Conservation (phyloP, 2,113 vertebrate species). For the Takifugu bimaculatus region DNA sequence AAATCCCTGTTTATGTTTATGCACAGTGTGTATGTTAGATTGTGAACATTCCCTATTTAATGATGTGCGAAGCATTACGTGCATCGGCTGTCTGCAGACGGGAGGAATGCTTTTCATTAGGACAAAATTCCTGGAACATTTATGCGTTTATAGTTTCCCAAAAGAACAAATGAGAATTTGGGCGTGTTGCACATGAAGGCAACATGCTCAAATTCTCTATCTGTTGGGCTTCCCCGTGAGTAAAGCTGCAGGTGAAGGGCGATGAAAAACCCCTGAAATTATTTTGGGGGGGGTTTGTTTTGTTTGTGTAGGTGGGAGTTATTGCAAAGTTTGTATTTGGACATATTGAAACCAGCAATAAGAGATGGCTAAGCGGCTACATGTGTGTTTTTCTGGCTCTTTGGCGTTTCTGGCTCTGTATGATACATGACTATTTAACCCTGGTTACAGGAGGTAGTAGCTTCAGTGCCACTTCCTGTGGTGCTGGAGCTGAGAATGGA, state of each 20-base stretch:
- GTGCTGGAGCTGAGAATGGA: neutral
- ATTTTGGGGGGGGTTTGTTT: neutral
- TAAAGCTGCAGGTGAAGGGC: neutral
- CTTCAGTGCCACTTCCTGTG: conserved; percentile 17
- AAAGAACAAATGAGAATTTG: conserved; percentile 28
- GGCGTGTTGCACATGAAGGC: conserved; percentile 16
- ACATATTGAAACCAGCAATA: conserved; percentile 8
- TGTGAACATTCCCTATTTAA: conserved; percentile 52
- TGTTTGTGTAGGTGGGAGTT: conserved; percentile 18
- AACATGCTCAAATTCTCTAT: conserved; percentile 4
- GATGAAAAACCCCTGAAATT: neutral
- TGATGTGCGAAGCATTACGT: conserved; percentile 45
- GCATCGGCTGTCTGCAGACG: conserved; percentile 31
- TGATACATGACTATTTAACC: conserved; percentile 17
- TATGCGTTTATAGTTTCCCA: conserved; percentile 18
- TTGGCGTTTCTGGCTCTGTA: neutral
- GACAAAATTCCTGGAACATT: conserved; percentile 32
- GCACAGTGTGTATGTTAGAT: conserved; percentile 61
- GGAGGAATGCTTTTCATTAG: conserved; percentile 28
- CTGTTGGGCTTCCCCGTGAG: conserved; percentile 4
- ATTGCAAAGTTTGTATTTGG: conserved; percentile 34
- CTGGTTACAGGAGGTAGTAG: conserved; percentile 11
- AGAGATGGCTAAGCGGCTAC: conserved; percentile 25
- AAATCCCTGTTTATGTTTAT: conserved; percentile 58
- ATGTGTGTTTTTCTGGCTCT: conserved; percentile 9